Evolutionary conservation across 2,797 vertebrate species (phyloP), one percentile per base, ranked within the genome.

Genomic region (Lepidocolaptes lacrymiger): DNA sequence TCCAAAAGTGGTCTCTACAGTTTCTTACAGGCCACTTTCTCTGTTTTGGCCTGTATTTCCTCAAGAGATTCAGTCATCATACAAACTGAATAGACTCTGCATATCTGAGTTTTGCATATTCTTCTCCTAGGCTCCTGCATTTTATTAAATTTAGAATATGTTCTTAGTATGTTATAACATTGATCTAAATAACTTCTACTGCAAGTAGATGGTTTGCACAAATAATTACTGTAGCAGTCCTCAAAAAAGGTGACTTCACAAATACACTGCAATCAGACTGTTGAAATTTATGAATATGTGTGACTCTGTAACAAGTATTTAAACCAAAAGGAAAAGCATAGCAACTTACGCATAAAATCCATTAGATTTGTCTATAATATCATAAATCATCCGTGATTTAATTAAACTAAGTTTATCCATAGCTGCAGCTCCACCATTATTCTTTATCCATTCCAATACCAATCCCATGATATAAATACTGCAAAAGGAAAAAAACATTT

Each of bases 371-470:
- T 98, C 97, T 91, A 99, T 99, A 89, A 99, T 95, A 88, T 99
- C 98, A 85, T 99, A 99, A 93, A 99, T 98, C 97, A 99, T 98
- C 62, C 91, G 95, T 11, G 99, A 99, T 94, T 99, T 99, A 96
- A 98, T 95, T 91, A 97, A 97, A 97, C 98, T 99, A n/a, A 99
- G 98, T 58, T 94, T 97, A 93, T 99, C 98, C 99, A 99, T 99
- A 86, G 98, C 98, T 20, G 96, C 79, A 19, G 97, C 98, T 83
- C 99, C 99, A 0, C 99, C 99, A 1, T 98, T 99, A 97, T 98
- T 99, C 97, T 99, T 99, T 94, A 99, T 99, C 99, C 99, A 99
- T 91, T 99, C 99, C 94, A 99, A 97, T 67, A 99, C 99, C 97
- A 99, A 96, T 73, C 98, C 97, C 98, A 98, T 98, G 90, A 99